Evolutionary conservation across 1,140 invertebrate species (phyloP).

Genomic region (Heliconius melpomene): DNA sequence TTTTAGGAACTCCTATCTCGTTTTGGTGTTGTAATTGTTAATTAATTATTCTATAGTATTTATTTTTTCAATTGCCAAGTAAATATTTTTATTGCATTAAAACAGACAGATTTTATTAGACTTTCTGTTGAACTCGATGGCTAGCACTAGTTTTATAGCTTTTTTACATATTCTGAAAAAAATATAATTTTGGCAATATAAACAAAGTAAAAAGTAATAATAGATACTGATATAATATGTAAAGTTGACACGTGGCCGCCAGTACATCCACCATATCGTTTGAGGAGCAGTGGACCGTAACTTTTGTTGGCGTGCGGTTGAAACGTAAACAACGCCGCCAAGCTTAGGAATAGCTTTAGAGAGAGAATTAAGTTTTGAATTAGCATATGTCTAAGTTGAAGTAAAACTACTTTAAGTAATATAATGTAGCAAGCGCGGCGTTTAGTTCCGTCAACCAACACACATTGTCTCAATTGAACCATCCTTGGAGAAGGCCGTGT

Average conservation of each 20-base stretch:
- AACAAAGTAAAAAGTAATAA: not conserved
- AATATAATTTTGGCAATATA: not conserved
- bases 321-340: slow-evolving; percentile 12
- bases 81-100: not conserved
- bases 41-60: not conserved
- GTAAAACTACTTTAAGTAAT: not conserved
- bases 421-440: not conserved
- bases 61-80: not conserved
- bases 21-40: not conserved
- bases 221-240: not conserved
- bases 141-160: too few species aligned
- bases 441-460: too few species aligned
- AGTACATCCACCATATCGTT: slow-evolving; percentile 4
- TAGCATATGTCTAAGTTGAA: not conserved
- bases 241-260: not conserved
- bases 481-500: too few species aligned
- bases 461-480: too few species aligned
- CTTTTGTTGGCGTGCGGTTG: slow-evolving; percentile 25
- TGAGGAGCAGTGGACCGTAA: slow-evolving; percentile 21
- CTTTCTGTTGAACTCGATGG: too few species aligned
- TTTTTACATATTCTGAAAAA: not conserved
- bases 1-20: not conserved
- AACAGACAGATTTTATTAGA: too few species aligned
- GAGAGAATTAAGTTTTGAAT: not conserved
- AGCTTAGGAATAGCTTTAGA: too few species aligned